A percentile compares a stretch with the other conserved stretches of the same genome.
phyloP scores from a whole-genome alignment of 2,797 vertebrate species.

The Centroberyx gerrardi region DNA sequence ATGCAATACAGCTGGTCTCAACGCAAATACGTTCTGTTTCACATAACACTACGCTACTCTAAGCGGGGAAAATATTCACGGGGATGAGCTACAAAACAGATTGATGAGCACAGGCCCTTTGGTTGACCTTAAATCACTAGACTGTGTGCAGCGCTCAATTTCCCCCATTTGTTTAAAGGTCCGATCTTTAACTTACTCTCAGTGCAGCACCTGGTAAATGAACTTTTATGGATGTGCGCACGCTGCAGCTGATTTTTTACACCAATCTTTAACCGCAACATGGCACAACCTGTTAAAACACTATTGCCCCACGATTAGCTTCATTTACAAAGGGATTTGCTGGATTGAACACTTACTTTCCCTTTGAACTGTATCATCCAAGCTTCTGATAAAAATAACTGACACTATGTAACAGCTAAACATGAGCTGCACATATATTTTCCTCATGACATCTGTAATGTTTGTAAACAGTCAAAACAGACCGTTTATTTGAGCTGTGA shows the following conservation, averaged over 20 bases:
- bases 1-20: slow-evolving; percentile 16
- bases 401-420: not conserved
- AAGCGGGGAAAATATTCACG: not conserved
- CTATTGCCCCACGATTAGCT: slow-evolving; percentile 5
- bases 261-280: no score
- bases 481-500: not conserved
- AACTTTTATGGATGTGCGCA: no score
- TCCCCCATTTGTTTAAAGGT: not conserved
- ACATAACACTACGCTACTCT: not conserved
- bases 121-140: not conserved
- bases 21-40: not conserved
- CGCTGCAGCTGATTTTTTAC: no score
- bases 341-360: slow-evolving; percentile 17
- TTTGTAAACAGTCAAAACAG: not conserved
- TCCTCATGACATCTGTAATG: not conserved
- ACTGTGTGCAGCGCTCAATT: not conserved
- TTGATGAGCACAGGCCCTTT: not conserved
- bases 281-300: not conserved
- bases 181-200: no score
- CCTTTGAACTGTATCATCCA: slow-evolving; percentile 3
- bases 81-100: not conserved
- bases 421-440: not conserved
- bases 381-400: slow-evolving; percentile 1
- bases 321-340: slow-evolving; percentile 12
- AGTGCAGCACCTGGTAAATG: no score